phyloP scores from a whole-genome alignment of 2,797 vertebrate species.

The Phataginus tetradactyla region DNA sequence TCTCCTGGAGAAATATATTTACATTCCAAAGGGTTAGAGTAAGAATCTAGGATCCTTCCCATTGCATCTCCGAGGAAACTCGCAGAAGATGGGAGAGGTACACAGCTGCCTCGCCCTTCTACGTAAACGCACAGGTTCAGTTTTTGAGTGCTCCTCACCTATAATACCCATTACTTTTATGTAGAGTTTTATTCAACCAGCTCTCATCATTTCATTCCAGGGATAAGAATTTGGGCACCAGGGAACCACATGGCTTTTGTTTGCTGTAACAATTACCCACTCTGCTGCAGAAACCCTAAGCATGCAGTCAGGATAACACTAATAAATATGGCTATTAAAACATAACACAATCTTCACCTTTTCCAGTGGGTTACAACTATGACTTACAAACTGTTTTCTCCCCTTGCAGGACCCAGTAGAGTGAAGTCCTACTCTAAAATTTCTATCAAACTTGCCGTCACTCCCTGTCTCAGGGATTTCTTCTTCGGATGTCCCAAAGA shows the following conservation, averaged over 20 bases:
- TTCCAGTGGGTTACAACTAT: background rate
- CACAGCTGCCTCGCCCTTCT: background rate
- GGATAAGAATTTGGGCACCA: background rate
- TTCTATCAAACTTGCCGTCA: background rate
- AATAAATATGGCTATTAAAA: background rate
- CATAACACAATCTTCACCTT: background rate
- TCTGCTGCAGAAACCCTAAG: background rate
- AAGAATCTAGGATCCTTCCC: background rate
- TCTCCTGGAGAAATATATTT: background rate
- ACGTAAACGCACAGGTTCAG: background rate
- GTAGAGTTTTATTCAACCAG: background rate
- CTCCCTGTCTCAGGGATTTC: background rate
- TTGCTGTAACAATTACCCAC: background rate
- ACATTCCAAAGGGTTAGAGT: background rate
- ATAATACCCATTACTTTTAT: background rate
- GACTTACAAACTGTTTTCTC: background rate
- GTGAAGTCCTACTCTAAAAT: background rate
- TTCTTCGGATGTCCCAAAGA: background rate
- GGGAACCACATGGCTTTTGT: background rate
- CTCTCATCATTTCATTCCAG: background rate
- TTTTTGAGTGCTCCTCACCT: background rate
- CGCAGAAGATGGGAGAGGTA: background rate
- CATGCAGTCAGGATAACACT: background rate
- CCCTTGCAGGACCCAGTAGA: background rate
- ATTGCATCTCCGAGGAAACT: background rate